phyloP scores from a whole-genome alignment of 2,888 invertebrate genomes.

The Phyto melanocephala region DNA sequence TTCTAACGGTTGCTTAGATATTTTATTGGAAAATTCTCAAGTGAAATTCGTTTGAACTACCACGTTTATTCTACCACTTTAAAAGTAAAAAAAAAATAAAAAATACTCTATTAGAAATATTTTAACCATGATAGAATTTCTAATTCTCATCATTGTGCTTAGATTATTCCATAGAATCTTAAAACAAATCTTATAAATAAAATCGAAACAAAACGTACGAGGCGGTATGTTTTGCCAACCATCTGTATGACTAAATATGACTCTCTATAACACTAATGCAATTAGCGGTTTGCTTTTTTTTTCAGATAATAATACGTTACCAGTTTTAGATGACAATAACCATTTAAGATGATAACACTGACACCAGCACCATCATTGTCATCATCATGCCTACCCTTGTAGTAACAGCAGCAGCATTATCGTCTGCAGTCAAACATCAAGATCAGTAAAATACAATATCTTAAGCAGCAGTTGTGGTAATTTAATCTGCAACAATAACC shows the following conservation, averaged over 20 bases:
- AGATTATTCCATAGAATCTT: slow-evolving; percentile 18
- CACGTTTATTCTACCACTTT: not conserved
- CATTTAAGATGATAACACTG: slow-evolving; percentile 58
- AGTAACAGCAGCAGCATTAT: slow-evolving; percentile 6
- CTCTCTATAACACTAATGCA: slow-evolving; percentile 53
- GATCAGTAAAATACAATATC: slow-evolving; percentile 33
- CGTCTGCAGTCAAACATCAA: slow-evolving; percentile 33
- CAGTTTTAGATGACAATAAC: slow-evolving; percentile 57
- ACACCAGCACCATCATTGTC: slow-evolving; percentile 31
- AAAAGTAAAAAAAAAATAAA: not conserved
- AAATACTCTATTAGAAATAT: not conserved
- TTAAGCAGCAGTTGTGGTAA: slow-evolving; percentile 20
- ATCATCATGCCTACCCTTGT: not conserved
- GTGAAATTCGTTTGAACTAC: not conserved
- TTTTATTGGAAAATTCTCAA: not conserved
- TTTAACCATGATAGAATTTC: not conserved
- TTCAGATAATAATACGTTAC: slow-evolving; percentile 38
- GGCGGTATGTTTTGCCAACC: slow-evolving; percentile 31
- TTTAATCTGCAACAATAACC: slow-evolving; percentile 9
- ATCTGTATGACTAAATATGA: slow-evolving; percentile 47
- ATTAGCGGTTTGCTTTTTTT: slow-evolving; percentile 44
- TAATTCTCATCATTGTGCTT: slow-evolving; percentile 38
- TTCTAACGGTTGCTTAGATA: not conserved
- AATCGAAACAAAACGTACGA: not conserved
- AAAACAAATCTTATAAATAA: slow-evolving; percentile 3